Evolutionary conservation across 2,888 invertebrate genomes (phyloP), one percentile per base, ranked within the genome.

Genomic region (Pristionchus japonicus): DNA sequence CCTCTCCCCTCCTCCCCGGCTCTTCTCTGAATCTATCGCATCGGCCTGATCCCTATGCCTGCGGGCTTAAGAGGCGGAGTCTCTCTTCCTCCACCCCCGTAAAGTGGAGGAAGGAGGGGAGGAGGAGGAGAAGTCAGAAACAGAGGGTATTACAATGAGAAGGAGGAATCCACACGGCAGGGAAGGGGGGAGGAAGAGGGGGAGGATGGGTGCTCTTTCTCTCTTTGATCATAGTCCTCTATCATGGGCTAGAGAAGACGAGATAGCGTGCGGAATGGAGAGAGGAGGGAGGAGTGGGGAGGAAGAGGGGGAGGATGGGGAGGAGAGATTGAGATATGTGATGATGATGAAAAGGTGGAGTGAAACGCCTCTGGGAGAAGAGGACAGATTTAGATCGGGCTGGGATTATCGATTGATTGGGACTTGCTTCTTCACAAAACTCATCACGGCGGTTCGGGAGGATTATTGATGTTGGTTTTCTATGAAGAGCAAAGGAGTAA

Each of bases 101-200:
- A 64, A 64, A 85, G 85, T 37, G 49, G 85, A 80, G 27, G 74
- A 40, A 37, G n/a, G 47, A 47, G 80, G 80, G 11, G 47, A n/a
- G 11, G 80, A 47, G 11, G 47, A n/a, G 11, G 57, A 31, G 52
- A n/a, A 83, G 82, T 77, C 77, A 77, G 77, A 77, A 77, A 77
- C 77, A 77, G 77, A 23, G 77, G 43, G 77, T 77, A 77, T 77
- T 77, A 77, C 77, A 77, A 77, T 77, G 77, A 27, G 43, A 74
- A 27, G n/a, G 20, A 43, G 40, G n/a, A n/a, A n/a, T n/a, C n/a
- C n/a, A n/a, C n/a, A 64, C 64, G 49, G 34, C 40, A 11, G 15
- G 85, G 67, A 40, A 40, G 61, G 37, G 43, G 85, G 31, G 61
- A 20, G n/a, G n/a, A n/a, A 31, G 47, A 49, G 49, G 85, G 47